Evolutionary conservation across 2,113 vertebrate species (phyloP).

Genomic region (Psittacara wagleri): DNA sequence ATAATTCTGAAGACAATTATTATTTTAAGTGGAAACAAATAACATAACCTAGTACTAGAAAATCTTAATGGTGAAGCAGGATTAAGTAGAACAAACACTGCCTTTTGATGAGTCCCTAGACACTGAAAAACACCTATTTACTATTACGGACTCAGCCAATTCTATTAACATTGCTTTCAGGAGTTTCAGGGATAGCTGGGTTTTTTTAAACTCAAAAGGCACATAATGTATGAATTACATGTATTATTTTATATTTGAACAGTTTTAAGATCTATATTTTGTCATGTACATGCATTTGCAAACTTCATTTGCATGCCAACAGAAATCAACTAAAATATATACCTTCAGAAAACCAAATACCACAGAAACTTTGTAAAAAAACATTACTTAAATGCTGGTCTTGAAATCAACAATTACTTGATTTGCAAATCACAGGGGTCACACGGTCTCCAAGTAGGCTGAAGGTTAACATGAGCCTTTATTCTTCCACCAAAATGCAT

Average conservation of each 20-base stretch:
- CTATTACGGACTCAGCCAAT: background rate
- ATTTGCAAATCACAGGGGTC: background rate
- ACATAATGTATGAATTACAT: background rate
- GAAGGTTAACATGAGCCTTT: background rate
- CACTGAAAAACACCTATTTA: background rate
- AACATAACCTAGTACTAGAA: background rate
- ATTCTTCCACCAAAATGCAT: background rate
- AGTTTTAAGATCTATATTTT: background rate
- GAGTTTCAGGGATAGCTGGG: background rate
- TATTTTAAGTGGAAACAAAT: background rate
- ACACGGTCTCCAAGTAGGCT: background rate
- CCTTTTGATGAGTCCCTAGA: background rate
- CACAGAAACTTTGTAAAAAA: background rate
- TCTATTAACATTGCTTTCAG: background rate
- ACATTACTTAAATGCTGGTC: background rate
- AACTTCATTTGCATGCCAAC: background rate
- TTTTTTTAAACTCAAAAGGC: background rate
- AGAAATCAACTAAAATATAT: background rate
- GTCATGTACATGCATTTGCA: background rate
- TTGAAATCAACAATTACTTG: background rate
- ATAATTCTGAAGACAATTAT: background rate
- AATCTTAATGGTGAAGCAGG: background rate
- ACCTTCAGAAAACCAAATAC: background rate
- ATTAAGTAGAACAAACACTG: background rate
- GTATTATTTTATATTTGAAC: background rate